Percentiles rank a stretch among this genome's conserved stretches.
These are phyloP conservation scores for Aselliscus stoliczkanus DNA, from an alignment of 2,797 vertebrate genomes.

Conservation along the genomic window DNA sequence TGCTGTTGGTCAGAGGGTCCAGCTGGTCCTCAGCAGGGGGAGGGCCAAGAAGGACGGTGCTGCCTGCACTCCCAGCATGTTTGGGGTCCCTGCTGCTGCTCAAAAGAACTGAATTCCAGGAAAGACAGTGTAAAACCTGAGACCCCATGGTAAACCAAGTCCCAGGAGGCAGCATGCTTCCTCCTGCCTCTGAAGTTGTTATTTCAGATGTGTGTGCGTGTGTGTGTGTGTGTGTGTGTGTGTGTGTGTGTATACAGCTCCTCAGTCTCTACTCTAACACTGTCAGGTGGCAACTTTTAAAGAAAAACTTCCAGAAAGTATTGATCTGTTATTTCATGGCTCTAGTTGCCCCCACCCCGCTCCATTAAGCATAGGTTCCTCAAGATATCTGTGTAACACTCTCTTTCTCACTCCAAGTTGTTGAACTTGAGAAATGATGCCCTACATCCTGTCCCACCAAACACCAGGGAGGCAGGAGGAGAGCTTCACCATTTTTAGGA, in stretches of 20 bases:
- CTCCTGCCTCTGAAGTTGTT: not conserved
- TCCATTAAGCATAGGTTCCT: not conserved
- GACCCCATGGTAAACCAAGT: not conserved
- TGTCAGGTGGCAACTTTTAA: not conserved
- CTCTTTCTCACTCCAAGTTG: not conserved
- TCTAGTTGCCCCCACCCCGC: not conserved
- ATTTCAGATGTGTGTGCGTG: accelerated
- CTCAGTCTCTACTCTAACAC: not conserved
- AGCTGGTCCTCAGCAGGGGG: not conserved
- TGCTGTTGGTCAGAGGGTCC: not conserved
- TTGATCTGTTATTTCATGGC: not conserved
- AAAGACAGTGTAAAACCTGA: not conserved
- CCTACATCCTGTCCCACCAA: not conserved
- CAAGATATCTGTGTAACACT: accelerated
- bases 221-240: too few relatives aligned
- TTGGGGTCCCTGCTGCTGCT: not conserved
- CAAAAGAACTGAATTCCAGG: not conserved
- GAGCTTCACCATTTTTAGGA: not conserved
- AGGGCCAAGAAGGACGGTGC: not conserved
- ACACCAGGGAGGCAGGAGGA: not conserved
- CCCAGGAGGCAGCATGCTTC: not conserved
- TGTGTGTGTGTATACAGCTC: not conserved
- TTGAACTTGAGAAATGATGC: too few relatives aligned
- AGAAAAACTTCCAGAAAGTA: not conserved
- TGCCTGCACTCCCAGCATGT: accelerated